Evolutionary conservation across 2,113 vertebrate species (phyloP), one percentile per base, ranked within the genome.

Genomic region (Corapipo altera): DNA sequence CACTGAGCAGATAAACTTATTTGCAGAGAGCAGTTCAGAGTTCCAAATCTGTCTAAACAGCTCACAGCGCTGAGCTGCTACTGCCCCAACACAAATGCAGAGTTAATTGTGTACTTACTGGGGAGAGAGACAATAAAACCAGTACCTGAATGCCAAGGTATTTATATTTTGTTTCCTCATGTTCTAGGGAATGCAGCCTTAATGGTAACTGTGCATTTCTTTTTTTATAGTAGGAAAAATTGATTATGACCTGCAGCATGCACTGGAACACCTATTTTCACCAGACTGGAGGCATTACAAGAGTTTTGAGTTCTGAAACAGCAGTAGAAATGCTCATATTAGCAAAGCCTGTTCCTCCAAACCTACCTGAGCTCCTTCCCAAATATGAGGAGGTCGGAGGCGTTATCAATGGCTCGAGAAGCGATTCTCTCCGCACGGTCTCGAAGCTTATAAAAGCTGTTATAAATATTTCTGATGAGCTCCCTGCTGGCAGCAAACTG

Each of bases 401-500:
- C 99, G 1, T 99, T 99, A 67, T 99, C 99, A 8, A 98, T 98
- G 12, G 99, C 99, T 87, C 99, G 98, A 39, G 98, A 97, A 0
- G 98, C 99, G 65, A 99, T 99, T 51, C 98, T 98, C 97, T 99
- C 99, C 0, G 99, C 98, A 37, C 99, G 97, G 95, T 99, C 99
- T 6, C 99, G 98, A 20, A 99, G 98, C 96, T 98, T 99, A 55
- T 98, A 98, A 89, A 99, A 99, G 97, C 99, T 99, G 94, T 98
- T 99, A 97, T 99, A 98, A 97, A 99, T 98, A 81, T 99, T 99
- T 43, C 98, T 98, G 83, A 99, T 99, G 94, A 99, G 97, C 95
- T 99, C 99, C 81, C 99, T 98, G 98, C 99, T 99, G 66, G 98
- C 95, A 3, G 98, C 98, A 88, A 99, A 99, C 94, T 99, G 99